Evolutionary conservation across 2,888 invertebrate species (phyloP).

Genomic region (Brenthis hecate): DNA sequence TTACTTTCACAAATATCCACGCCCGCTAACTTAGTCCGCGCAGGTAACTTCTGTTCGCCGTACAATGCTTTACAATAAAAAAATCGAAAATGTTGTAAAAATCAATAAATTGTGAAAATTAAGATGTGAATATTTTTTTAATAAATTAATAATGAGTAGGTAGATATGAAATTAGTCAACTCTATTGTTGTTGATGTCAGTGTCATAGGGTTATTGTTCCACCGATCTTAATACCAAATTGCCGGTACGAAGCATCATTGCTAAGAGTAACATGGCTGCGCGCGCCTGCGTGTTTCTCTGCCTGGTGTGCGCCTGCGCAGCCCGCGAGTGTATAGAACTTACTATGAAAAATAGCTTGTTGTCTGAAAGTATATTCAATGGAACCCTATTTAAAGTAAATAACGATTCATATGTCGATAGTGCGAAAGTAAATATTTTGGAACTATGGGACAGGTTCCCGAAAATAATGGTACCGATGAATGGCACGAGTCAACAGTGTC

Average conservation of each 20-base stretch:
- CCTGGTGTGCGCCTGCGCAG: slow-evolving; percentile 50
- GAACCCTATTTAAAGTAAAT: slow-evolving; percentile 61
- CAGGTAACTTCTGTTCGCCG: neutral
- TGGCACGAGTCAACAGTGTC: slow-evolving; percentile 73
- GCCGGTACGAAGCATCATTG: slow-evolving; percentile 59
- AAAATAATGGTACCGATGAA: slow-evolving; percentile 72
- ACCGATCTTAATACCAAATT: slow-evolving; percentile 39
- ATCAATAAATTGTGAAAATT: neutral
- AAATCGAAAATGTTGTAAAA: neutral
- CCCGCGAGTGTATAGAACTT: slow-evolving; percentile 73
- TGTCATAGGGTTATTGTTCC: slow-evolving; percentile 48
- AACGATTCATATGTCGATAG: slow-evolving; percentile 59
- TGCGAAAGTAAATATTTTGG: slow-evolving; percentile 60
- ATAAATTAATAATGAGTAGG: slow-evolving; percentile 9
- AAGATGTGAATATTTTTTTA: neutral
- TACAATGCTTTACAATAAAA: neutral
- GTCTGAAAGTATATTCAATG: slow-evolving; percentile 60
- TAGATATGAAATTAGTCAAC: slow-evolving; percentile 39
- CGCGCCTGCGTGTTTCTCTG: slow-evolving; percentile 68
- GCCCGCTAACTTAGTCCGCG: neutral
- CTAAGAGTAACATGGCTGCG: slow-evolving; percentile 65
- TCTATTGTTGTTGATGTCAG: slow-evolving; percentile 45
- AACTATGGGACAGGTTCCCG: slow-evolving; percentile 70
- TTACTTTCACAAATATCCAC: slow-evolving; percentile 5
- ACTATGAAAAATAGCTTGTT: slow-evolving; percentile 62